Base-by-base conservation (phyloP, 1,140 invertebrate genomes). In the Zaprionus nigranus region DNA sequence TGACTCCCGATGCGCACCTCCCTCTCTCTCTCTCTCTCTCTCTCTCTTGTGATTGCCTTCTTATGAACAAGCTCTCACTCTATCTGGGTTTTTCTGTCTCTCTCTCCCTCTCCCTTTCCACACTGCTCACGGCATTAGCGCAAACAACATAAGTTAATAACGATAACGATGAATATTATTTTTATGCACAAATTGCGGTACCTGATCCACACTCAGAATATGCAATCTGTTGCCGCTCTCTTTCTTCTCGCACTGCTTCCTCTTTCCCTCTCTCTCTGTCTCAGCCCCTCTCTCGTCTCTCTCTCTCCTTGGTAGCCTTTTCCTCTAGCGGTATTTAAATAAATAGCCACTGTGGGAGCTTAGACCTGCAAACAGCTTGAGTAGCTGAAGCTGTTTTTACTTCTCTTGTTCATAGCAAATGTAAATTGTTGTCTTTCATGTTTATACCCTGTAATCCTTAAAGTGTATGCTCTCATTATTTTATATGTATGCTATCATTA, bases 161-260 rank as follows among this genome's bases (percentile, higher is more conserved):
- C 86, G 85, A 85, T 90, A 90, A 90, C 85, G 85, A 90, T 90
- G 85, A 90, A 90, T 90, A 90, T 90, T 90, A 90, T 90, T 90
- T 90, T 90, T 74, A 90, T 90, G 85, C 81, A 46, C 65, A 84
- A 88, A 87, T 84, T 88, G 71, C 80, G 70, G 74, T 77, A 71
- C 54, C 76, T 69, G 54, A 36, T 59, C 59, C 46, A 43, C 28
- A 17, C 40, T 15, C 20, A 28, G n/a, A 34, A 26, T 34, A 9
- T 51, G 60, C 46, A 17, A 22, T 51, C 61, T 57, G 59, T 54
- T 24, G 11, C n/a, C 53, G 43, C 40, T 49, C 49, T 30, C 34
- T 6, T 2, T 7, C 36, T 43, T 26, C 26, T 13, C 49, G 2
- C 22, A 26, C 53, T 30, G n/a, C 22, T 30, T n/a, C 28, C 40